Evolutionary conservation across 2,888 invertebrate genomes (phyloP).

Genomic region (Gryllus longicercus): DNA sequence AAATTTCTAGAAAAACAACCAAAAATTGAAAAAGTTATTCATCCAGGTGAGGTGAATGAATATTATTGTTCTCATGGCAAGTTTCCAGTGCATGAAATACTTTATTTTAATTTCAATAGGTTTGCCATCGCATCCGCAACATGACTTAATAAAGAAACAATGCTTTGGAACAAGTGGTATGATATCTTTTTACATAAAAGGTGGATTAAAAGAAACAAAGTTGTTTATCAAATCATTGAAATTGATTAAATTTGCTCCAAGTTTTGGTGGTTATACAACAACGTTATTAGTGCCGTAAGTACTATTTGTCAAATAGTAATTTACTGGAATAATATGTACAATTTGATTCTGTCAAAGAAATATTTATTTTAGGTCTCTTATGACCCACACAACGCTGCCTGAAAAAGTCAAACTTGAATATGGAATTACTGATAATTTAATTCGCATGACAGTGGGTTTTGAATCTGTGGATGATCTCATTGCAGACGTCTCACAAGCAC

Average conservation of each 20-base stretch:
- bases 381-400: constrained; percentile 94
- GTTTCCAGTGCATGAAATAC: no score
- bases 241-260: constrained; percentile 85
- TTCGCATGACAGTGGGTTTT: constrained; percentile 86
- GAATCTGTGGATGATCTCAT: constrained; percentile 85
- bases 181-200: constrained; percentile 82
- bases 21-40: constrained; percentile 72
- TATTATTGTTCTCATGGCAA: no score
- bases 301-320: not conserved
- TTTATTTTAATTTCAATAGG: constrained; percentile 48
- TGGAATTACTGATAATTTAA: constrained; percentile 78
- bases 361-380: constrained; percentile 57
- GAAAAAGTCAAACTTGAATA: constrained; percentile 64
- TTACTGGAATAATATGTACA: not conserved
- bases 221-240: constrained; percentile 72
- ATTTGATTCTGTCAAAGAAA: constrained; percentile 34
- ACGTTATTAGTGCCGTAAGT: constrained; percentile 90
- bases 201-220: constrained; percentile 66
- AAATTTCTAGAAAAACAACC: constrained; percentile 77
- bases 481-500: constrained; percentile 76
- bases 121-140: constrained; percentile 80
- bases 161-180: constrained; percentile 87
- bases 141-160: constrained; percentile 74
- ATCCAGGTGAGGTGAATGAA: constrained; percentile 62
- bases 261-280: constrained; percentile 93